Evolutionary conservation across 2,113 vertebrate species (phyloP).

Genomic region (Taurulus bubalis): DNA sequence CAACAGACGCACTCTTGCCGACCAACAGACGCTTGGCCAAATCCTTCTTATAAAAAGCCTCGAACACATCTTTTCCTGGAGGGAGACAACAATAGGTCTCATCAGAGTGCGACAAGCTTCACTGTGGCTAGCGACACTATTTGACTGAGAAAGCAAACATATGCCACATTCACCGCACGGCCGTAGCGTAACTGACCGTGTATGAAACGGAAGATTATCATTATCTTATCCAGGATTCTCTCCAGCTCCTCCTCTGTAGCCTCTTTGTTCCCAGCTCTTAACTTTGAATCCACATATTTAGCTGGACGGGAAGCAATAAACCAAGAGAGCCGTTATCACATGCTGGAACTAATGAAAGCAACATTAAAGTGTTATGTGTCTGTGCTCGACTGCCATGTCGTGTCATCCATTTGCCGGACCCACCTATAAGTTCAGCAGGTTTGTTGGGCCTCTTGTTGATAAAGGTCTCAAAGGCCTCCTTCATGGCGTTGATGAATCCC

Average conservation of each 20-base stretch:
- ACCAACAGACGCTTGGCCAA: constrained; percentile 97
- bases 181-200: constrained; percentile 84
- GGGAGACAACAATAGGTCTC: neutral
- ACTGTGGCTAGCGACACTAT: constrained; percentile 52
- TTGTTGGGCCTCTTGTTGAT: constrained; percentile 99
- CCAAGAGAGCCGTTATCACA: constrained; percentile 15
- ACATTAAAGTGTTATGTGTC: neutral
- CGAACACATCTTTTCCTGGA: constrained; percentile 97
- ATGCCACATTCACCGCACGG: neutral
- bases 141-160: neutral
- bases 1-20: constrained; percentile 98
- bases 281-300: constrained; percentile 98
- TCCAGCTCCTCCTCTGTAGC: constrained; percentile 98
- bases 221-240: constrained; percentile 99
- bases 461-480: constrained; percentile 99
- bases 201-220: constrained; percentile 99
- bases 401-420: constrained; percentile 16
- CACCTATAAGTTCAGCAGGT: constrained; percentile 97
- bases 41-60: constrained; percentile 99
- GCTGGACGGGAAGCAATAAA: constrained; percentile 75
- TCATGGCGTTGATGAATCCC: constrained; percentile 99
- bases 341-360: neutral
- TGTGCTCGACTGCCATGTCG: neutral
- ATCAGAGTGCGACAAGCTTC: neutral
- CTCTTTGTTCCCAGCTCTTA: constrained; percentile 98